phyloP scores from a whole-genome alignment of 2,888 invertebrate species.

The Philopedon plagiatum region DNA sequence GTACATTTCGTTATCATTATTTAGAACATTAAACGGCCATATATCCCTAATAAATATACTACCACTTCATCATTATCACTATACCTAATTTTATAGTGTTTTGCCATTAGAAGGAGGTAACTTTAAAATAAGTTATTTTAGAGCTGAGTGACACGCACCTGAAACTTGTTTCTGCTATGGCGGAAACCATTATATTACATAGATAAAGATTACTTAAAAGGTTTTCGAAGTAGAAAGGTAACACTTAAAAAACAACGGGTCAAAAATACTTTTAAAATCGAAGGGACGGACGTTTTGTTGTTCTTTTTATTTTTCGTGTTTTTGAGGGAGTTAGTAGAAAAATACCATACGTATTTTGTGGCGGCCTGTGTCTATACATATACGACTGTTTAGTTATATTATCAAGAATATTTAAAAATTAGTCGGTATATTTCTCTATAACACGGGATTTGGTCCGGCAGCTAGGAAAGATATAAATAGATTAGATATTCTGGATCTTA shows the following conservation, averaged over 20 bases:
- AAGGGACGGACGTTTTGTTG: background rate
- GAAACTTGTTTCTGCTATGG: slow-evolving; percentile 30
- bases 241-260: slow-evolving; percentile 23
- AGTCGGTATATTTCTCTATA: too few species aligned
- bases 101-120: slow-evolving; percentile 30
- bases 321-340: too few species aligned
- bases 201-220: slow-evolving; percentile 29
- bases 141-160: slow-evolving; percentile 28
- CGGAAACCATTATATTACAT: slow-evolving; percentile 32
- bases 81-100: slow-evolving; percentile 22
- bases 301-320: background rate
- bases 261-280: slow-evolving; percentile 8
- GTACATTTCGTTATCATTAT: background rate
- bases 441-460: too few species aligned
- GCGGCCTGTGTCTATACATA: too few species aligned
- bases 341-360: too few species aligned
- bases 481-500: too few species aligned
- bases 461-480: too few species aligned
- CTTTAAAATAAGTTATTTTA: slow-evolving; percentile 29
- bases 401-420: too few species aligned
- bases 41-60: slow-evolving; percentile 14
- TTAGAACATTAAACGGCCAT: background rate
- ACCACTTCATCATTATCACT: slow-evolving; percentile 12
- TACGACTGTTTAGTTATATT: too few species aligned
- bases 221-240: slow-evolving; percentile 23